These are phyloP conservation scores for Peromyscus californicus DNA, from an alignment of 2,113 vertebrate species.

Conservation along the genomic window DNA sequence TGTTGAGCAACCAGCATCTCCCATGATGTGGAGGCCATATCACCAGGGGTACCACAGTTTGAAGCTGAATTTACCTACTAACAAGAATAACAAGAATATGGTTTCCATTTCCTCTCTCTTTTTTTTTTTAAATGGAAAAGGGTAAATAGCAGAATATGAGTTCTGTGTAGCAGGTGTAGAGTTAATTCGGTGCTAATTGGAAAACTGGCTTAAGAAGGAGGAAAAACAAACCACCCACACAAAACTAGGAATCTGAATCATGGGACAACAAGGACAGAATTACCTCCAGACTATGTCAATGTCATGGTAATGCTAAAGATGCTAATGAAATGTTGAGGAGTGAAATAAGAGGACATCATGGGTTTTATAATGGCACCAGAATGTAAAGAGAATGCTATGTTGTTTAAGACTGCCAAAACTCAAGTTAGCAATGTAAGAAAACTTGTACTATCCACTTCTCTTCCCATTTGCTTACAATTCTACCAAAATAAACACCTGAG, in stretches of 20 bases:
- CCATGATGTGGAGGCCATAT: background rate
- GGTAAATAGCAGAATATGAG: slow-evolving; percentile 51
- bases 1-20: background rate
- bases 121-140: slow-evolving; percentile 35
- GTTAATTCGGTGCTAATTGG: slow-evolving; percentile 69
- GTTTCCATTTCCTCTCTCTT: background rate
- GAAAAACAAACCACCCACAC: background rate
- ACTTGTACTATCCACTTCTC: background rate
- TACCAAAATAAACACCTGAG: background rate
- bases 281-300: slow-evolving; percentile 42
- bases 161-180: slow-evolving; percentile 2
- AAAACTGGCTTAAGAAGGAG: slow-evolving; percentile 43
- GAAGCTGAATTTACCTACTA: slow-evolving; percentile 4
- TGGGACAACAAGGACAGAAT: slow-evolving; percentile 37
- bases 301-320: slow-evolving; percentile 8
- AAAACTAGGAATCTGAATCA: background rate
- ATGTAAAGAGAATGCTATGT: background rate
- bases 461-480: slow-evolving; percentile 7
- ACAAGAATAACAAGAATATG: slow-evolving; percentile 33
- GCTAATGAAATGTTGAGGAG: background rate
- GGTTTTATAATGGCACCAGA: background rate
- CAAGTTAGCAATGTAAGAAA: background rate
- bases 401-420: background rate
- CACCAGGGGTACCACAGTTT: background rate
- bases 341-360: background rate